Evolutionary conservation across 2,888 invertebrate genomes (phyloP).

Genomic region (Thymelicus acteon): DNA sequence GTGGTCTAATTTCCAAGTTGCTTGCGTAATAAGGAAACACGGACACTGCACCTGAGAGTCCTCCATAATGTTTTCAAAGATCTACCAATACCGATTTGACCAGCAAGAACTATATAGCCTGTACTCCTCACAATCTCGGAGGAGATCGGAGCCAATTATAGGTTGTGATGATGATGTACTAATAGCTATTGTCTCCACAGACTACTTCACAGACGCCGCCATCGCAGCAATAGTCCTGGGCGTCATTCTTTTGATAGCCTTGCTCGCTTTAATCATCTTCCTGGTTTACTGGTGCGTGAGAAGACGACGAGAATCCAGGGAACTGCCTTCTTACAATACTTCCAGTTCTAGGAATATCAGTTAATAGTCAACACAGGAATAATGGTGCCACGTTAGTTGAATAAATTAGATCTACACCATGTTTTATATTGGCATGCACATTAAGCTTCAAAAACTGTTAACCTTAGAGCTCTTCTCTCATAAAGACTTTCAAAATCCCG

Average conservation of each 20-base stretch:
- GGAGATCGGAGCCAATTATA: no score
- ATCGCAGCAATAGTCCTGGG: constrained; percentile 90
- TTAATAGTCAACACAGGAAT: constrained; percentile 42
- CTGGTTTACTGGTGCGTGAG: constrained; percentile 86
- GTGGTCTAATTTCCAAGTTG: no score
- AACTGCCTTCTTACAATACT: constrained; percentile 81
- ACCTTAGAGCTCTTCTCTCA: no score
- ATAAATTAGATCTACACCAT: background rate
- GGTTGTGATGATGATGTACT: background rate
- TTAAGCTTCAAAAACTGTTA: no score
- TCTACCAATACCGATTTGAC: no score
- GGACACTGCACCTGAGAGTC: no score
- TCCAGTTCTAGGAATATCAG: constrained; percentile 61
- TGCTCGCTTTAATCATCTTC: constrained; percentile 84
- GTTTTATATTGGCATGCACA: no score
- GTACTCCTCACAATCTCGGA: no score
- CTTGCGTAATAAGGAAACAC: no score
- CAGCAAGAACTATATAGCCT: no score
- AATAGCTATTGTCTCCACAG: constrained; percentile 56
- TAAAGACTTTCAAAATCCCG: no score
- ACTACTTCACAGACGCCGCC: constrained; percentile 73
- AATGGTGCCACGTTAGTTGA: background rate
- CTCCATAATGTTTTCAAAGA: no score
- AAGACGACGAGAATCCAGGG: constrained; percentile 80
- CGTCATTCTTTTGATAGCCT: constrained; percentile 85